phyloP scores from a whole-genome alignment of 2,113 vertebrate species.

The Centropus bengalensis region DNA sequence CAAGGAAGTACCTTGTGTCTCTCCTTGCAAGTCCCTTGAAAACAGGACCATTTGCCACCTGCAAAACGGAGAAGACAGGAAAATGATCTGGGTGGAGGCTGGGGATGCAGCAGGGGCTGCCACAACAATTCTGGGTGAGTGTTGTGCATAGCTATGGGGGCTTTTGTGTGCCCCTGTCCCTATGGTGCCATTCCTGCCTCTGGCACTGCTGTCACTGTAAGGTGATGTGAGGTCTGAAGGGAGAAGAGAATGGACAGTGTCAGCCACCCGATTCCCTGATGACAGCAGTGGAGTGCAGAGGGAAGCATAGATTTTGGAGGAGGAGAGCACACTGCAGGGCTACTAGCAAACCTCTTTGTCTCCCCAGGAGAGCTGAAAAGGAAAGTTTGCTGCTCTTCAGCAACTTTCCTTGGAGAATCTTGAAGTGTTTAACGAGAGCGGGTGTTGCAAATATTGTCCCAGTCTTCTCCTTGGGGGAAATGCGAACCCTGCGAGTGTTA shows the following conservation, averaged over 20 bases:
- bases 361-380: fast-evolving
- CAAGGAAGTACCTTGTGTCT: background rate
- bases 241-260: background rate
- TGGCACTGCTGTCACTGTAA: background rate
- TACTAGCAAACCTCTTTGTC: background rate
- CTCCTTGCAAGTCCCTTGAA: background rate
- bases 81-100: background rate
- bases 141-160: too few relatives aligned
- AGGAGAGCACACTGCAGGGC: background rate
- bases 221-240: background rate
- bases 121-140: background rate
- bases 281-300: background rate
- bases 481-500: background rate
- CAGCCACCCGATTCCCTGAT: background rate
- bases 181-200: background rate
- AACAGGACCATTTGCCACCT: background rate
- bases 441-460: background rate
- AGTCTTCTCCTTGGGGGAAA: background rate
- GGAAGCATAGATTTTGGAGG: background rate
- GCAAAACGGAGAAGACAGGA: background rate
- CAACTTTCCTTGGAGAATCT: background rate
- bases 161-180: background rate
- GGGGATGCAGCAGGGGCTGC: background rate
- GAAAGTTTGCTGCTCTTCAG: background rate
- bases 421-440: background rate